phyloP scores from a whole-genome alignment of 2,113 vertebrate genomes.

The Montifringilla adamsi region DNA sequence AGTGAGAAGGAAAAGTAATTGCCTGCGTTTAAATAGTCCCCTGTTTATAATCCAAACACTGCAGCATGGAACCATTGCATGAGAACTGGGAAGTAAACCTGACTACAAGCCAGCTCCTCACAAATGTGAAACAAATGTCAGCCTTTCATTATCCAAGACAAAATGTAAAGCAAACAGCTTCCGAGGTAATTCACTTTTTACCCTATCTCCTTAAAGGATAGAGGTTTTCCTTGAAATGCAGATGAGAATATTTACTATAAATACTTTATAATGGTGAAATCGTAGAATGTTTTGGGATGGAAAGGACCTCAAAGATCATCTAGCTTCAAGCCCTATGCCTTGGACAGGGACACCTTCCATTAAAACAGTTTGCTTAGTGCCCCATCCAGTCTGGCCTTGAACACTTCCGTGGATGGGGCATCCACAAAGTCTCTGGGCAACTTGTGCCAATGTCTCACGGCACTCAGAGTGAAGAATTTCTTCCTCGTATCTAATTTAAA shows the following conservation, averaged over 20 bases:
- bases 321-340: neutral
- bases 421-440: neutral
- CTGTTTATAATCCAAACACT: constrained; percentile 46
- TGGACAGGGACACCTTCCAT: neutral
- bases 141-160: neutral
- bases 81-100: constrained; percentile 55
- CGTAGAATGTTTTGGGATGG: neutral
- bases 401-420: neutral
- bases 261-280: neutral
- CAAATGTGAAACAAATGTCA: constrained; percentile 66
- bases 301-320: neutral
- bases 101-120: constrained; percentile 25
- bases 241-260: neutral
- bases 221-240: neutral
- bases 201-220: neutral
- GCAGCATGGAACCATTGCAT: constrained; percentile 7
- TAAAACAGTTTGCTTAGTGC: neutral
- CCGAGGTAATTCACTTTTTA: neutral
- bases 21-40: constrained; percentile 53
- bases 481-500: neutral
- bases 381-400: neutral
- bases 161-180: neutral
- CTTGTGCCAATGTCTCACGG: neutral
- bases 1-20: constrained; percentile 40
- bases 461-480: neutral